Percentiles rank a stretch among this genome's conserved stretches.
Evolutionary conservation across 2,113 vertebrate genomes (phyloP).

Genomic region (Chloropsis cyanopogon): DNA sequence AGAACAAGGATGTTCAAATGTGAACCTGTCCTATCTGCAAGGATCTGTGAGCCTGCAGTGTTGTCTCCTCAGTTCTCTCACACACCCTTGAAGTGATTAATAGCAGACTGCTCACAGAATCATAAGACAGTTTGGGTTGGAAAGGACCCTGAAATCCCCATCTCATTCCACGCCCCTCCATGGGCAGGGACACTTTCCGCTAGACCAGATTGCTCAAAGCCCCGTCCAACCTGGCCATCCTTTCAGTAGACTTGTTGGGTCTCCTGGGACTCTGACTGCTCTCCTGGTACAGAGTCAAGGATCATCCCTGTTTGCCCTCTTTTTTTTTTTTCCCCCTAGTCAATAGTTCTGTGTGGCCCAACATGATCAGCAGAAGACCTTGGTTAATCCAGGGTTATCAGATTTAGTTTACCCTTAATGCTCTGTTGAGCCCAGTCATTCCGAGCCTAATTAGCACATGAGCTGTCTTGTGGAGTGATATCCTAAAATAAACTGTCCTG

Average conservation of each 20-base stretch:
- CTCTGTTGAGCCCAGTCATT: constrained; percentile 34
- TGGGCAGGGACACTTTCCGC: neutral
- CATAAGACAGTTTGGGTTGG: neutral
- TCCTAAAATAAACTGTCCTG: constrained; percentile 43
- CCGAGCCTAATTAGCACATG: constrained; percentile 43
- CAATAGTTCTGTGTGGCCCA: neutral
- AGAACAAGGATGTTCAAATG: neutral
- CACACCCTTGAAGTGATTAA: neutral
- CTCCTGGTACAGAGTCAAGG: neutral
- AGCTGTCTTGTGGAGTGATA: constrained; percentile 4
- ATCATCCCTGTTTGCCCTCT: neutral
- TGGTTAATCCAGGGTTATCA: constrained; percentile 48
- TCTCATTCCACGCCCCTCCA: neutral
- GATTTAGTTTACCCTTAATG: constrained; percentile 43
- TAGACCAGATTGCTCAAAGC: neutral
- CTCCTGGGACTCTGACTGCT: neutral
- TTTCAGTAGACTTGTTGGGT: neutral
- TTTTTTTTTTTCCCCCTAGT: neutral
- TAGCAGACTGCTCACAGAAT: neutral
- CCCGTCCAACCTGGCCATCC: neutral
- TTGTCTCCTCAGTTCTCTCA: neutral
- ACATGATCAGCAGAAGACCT: neutral
- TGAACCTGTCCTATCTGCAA: fast-evolving
- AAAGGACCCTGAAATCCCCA: neutral
- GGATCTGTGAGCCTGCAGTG: neutral